phyloP scores from a whole-genome alignment of 2,797 vertebrate species.

The Cyclura pinguis region DNA sequence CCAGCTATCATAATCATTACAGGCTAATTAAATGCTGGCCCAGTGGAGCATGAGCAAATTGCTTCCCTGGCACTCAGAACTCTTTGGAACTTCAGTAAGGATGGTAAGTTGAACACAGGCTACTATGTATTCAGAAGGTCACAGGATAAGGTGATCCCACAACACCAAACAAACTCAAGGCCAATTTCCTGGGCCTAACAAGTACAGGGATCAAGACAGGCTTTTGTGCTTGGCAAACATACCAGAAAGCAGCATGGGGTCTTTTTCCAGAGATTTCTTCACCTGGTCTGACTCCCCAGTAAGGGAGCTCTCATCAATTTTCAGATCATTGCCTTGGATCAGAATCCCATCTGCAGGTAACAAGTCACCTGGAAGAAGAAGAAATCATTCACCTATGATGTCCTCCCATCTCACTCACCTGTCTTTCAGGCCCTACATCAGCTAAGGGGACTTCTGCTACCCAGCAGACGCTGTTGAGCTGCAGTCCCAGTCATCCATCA shows the following conservation, averaged over 20 bases:
- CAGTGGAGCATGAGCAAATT: not conserved
- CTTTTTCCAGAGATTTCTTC: slow-evolving; percentile 92
- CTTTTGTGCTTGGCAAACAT: not conserved
- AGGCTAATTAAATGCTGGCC: too few relatives aligned
- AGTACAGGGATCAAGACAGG: too few relatives aligned
- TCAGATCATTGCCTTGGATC: slow-evolving; percentile 97
- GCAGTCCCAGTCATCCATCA: not conserved
- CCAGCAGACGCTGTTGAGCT: too few relatives aligned
- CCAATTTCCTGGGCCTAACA: not conserved
- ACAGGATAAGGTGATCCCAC: not conserved
- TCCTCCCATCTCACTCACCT: not conserved
- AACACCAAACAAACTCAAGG: not conserved
- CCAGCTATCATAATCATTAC: too few relatives aligned
- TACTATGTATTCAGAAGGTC: not conserved
- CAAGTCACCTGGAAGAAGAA: slow-evolving; percentile 87
- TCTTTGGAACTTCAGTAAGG: too few relatives aligned
- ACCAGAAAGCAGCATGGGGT: slow-evolving; percentile 98
- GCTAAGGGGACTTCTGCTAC: too few relatives aligned
- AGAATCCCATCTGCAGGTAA: slow-evolving; percentile 94
- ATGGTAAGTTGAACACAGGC: not conserved
- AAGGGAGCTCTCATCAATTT: slow-evolving; percentile 97
- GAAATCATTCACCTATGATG: not conserved
- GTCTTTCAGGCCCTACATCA: not conserved
- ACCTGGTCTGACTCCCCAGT: slow-evolving; percentile 97
- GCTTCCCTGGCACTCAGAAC: not conserved